Conservation (phyloP, 1,140 invertebrate genomes). For the Archivesica marissinica region DNA sequence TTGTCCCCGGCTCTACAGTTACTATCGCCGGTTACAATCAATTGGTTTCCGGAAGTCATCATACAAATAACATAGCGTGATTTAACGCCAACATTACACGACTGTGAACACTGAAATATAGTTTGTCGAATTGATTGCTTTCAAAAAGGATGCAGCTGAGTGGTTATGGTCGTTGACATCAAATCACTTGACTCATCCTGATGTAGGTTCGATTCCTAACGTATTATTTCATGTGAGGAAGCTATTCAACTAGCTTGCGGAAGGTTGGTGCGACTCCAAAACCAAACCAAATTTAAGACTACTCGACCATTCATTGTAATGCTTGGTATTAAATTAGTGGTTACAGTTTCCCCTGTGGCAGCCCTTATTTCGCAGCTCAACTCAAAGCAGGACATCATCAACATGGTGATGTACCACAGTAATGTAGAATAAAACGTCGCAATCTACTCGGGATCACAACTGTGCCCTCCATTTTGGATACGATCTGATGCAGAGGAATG, state of each 20-base stretch:
- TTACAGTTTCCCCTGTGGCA: not conserved
- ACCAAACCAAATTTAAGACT: not conserved
- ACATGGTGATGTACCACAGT: too few species aligned
- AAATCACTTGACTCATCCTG: too few species aligned
- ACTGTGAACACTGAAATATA: constrained; percentile 44
- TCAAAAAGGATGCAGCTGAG: too few species aligned
- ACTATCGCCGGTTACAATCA: not conserved
- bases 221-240: too few species aligned
- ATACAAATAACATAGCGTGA: constrained; percentile 44
- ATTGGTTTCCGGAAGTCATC: not conserved
- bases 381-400: not conserved
- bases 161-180: too few species aligned
- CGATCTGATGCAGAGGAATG: too few species aligned
- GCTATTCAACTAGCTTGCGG: too few species aligned
- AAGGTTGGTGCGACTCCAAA: too few species aligned
- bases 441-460: too few species aligned
- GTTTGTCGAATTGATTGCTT: not conserved
- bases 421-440: too few species aligned
- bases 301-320: not conserved
- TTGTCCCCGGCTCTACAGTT: constrained; percentile 2
- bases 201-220: too few species aligned
- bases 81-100: constrained; percentile 24
- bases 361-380: not conserved
- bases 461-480: too few species aligned
- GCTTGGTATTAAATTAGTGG: not conserved